Conservation (phyloP, 2,113 vertebrate genomes). For the Orientallactaga bullata region DNA sequence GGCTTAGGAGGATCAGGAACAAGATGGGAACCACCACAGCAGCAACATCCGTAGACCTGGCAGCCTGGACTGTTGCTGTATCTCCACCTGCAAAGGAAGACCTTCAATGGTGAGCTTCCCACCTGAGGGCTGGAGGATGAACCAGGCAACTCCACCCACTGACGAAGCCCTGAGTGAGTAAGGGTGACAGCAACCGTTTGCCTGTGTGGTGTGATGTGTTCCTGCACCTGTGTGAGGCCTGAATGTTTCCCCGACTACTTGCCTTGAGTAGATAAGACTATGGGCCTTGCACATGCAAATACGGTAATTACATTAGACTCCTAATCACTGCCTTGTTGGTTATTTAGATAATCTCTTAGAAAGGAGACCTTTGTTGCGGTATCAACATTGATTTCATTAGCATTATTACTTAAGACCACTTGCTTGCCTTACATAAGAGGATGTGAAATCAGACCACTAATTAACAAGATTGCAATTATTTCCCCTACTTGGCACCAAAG, state of each 20-base stretch:
- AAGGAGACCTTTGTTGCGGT: constrained; percentile 79
- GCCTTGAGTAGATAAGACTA: not conserved
- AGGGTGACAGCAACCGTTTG: not conserved
- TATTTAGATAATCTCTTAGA: constrained; percentile 79
- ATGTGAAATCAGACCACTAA: constrained; percentile 82
- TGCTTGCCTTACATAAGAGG: constrained; percentile 75
- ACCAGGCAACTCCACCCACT: not conserved
- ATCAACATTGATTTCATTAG: constrained; percentile 77
- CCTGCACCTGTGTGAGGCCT: not conserved
- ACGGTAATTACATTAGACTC: constrained; percentile 74
- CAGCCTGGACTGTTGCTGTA: constrained; percentile 8
- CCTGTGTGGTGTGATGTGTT: not conserved
- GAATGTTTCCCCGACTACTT: not conserved
- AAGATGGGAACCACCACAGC: constrained; percentile 95
- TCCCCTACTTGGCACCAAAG: constrained; percentile 78
- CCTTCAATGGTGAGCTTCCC: not conserved
- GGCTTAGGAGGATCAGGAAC: constrained; percentile 93
- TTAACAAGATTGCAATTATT: constrained; percentile 79
- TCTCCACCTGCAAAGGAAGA: constrained; percentile 74
- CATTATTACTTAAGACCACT: constrained; percentile 78
- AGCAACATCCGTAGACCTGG: constrained; percentile 90
- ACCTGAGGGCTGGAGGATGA: not conserved
- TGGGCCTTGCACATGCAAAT: constrained; percentile 66
- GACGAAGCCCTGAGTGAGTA: rapidly evolving
- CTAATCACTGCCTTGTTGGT: constrained; percentile 78